Evolutionary conservation across 2,797 vertebrate species (phyloP).

Genomic region (Rousettus madagascariensis): DNA sequence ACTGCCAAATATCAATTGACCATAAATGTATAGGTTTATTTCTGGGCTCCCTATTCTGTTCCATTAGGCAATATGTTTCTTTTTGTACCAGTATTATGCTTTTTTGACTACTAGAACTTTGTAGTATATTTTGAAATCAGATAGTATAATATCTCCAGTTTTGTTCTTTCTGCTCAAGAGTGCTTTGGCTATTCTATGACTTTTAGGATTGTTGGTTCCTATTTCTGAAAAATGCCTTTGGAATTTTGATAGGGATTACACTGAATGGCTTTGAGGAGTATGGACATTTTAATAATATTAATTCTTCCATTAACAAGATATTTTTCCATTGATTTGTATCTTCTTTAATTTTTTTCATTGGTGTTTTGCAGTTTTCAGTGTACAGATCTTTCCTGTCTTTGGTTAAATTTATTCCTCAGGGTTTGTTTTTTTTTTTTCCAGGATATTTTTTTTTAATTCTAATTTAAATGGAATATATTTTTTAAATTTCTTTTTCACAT

Average conservation of each 20-base stretch:
- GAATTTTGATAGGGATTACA: background rate
- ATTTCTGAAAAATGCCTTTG: background rate
- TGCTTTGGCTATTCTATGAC: background rate
- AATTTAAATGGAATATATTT: background rate
- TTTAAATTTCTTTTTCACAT: background rate
- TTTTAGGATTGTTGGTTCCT: background rate
- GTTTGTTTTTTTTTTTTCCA: background rate
- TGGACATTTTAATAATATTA: background rate
- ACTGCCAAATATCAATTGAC: background rate
- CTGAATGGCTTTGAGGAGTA: background rate
- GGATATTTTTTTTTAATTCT: background rate
- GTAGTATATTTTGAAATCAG: background rate
- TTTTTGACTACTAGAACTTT: background rate
- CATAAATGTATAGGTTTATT: background rate
- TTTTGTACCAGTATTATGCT: too few relatives aligned
- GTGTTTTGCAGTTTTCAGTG: background rate
- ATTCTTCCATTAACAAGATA: background rate
- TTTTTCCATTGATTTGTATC: background rate
- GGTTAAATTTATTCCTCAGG: background rate
- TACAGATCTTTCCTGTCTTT: background rate
- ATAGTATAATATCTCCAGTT: background rate
- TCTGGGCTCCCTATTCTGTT: background rate
- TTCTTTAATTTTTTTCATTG: background rate
- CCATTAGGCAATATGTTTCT: background rate
- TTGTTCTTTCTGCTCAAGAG: background rate